These are phyloP conservation scores for Neoniphon sammara DNA, from an alignment of 2,797 vertebrate species.

Conservation along the genomic window DNA sequence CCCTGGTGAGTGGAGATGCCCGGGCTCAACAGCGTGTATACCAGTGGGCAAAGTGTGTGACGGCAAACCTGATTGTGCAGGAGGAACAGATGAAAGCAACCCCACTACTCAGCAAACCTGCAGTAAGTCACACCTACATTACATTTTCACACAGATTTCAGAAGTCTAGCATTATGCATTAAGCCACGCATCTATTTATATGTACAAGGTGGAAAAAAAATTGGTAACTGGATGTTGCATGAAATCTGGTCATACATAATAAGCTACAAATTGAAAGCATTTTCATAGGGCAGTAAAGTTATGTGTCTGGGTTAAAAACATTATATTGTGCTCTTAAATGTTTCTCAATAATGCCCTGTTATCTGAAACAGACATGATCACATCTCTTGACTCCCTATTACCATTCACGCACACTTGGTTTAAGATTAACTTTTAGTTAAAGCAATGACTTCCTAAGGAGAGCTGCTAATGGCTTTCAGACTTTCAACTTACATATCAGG, in stretches of 20 bases:
- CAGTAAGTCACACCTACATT: constrained; percentile 60
- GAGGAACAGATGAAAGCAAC: constrained; percentile 81
- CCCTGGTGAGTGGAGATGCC: constrained; percentile 84
- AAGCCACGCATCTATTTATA: not conserved
- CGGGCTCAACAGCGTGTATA: constrained; percentile 75
- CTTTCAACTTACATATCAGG: not conserved
- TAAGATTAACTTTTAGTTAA: constrained; percentile 45
- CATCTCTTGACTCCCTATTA: constrained; percentile 27
- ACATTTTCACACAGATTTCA: not conserved
- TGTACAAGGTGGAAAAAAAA: not conserved
- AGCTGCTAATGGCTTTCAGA: not conserved
- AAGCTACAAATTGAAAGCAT: not conserved
- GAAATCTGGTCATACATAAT: not conserved
- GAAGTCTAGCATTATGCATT: not conserved
- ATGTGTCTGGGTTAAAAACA: constrained; percentile 14
- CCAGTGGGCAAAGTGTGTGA: constrained; percentile 80
- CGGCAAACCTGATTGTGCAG: constrained; percentile 76
- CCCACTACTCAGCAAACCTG: constrained; percentile 75
- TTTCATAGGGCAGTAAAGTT: constrained; percentile 23
- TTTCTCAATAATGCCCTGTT: constrained; percentile 46
- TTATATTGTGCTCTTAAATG: constrained; percentile 35
- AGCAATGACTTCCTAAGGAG: not conserved
- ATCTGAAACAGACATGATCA: constrained; percentile 13
- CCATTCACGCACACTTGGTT: constrained; percentile 41
- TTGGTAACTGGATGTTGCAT: not conserved